These are phyloP conservation scores for Drosophila borealis DNA, from an alignment of 2,888 invertebrate species.

Conservation along the genomic window DNA sequence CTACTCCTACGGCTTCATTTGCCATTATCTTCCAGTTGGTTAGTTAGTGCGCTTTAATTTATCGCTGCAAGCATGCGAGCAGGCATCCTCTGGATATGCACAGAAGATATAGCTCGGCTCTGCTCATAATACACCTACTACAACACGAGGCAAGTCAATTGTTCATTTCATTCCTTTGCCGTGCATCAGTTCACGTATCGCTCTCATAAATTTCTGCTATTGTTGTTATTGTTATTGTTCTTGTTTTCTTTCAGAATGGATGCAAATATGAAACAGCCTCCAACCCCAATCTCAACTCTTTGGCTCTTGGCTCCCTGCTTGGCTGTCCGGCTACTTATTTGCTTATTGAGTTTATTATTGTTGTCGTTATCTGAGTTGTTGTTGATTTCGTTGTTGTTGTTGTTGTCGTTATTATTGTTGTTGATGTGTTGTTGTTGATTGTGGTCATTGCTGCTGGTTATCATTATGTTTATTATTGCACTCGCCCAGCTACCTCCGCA, in stretches of 20 bases:
- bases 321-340: slow-evolving; percentile 55
- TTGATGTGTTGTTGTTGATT: slow-evolving; percentile 28
- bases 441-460: slow-evolving; percentile 56
- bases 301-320: background rate
- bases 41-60: slow-evolving; percentile 76
- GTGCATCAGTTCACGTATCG: slow-evolving; percentile 29
- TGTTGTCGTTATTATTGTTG: slow-evolving; percentile 9
- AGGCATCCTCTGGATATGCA: slow-evolving; percentile 33
- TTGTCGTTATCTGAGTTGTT: slow-evolving; percentile 56
- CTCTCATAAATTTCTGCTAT: slow-evolving; percentile 53
- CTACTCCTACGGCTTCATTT: slow-evolving; percentile 78
- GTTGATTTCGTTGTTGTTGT: slow-evolving; percentile 1
- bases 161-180: slow-evolving; percentile 41
- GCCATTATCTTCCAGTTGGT: slow-evolving; percentile 73
- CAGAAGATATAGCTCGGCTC: slow-evolving; percentile 11
- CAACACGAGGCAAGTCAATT: slow-evolving; percentile 73
- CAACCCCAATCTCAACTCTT: background rate
- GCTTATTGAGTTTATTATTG: slow-evolving; percentile 73
- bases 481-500: slow-evolving; percentile 25
- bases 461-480: slow-evolving; percentile 69
- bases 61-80: slow-evolving; percentile 60
- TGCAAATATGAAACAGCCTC: slow-evolving; percentile 60
- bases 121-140: slow-evolving; percentile 50
- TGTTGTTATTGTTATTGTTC: slow-evolving; percentile 5
- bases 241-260: slow-evolving; percentile 31